Evolutionary conservation across 2,797 vertebrate genomes (phyloP).

Genomic region (Paratrypauchen microcephalus): DNA sequence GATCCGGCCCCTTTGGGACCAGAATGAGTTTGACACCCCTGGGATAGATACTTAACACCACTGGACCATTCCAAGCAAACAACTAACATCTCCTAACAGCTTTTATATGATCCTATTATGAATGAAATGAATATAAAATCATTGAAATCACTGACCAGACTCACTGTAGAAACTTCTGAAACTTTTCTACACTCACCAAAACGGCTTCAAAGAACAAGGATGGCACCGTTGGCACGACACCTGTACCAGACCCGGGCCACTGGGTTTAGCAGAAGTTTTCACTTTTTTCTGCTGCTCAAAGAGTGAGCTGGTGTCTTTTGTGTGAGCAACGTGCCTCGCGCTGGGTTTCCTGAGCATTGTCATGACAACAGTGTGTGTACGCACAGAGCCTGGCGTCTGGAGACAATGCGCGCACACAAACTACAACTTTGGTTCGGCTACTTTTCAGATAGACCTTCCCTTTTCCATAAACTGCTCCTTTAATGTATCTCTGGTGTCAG

Average conservation of each 20-base stretch:
- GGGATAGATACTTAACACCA: too few relatives aligned
- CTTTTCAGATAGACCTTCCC: background rate
- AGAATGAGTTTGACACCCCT: too few relatives aligned
- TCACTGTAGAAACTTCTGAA: too few relatives aligned
- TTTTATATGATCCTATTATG: background rate
- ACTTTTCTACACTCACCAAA: background rate
- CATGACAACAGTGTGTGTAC: slow-evolving; percentile 78
- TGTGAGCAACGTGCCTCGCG: slow-evolving; percentile 67
- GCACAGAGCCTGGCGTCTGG: slow-evolving; percentile 49
- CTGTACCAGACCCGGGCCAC: background rate
- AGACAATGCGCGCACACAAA: slow-evolving; percentile 56
- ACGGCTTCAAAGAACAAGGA: background rate
- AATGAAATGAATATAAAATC: background rate
- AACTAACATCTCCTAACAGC: too few relatives aligned
- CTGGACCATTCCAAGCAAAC: too few relatives aligned
- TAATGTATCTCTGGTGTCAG: background rate
- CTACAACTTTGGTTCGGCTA: slow-evolving; percentile 3
- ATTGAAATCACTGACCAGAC: too few relatives aligned
- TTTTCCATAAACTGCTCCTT: accelerated
- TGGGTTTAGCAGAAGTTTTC: background rate
- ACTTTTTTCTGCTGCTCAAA: background rate
- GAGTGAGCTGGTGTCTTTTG: slow-evolving; percentile 56
- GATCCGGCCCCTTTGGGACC: too few relatives aligned
- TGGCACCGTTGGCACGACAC: background rate
- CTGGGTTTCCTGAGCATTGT: slow-evolving; percentile 73